A percentile compares a stretch with the other conserved stretches of the same genome.
phyloP scores from a whole-genome alignment of 2,113 vertebrate genomes.

The Lucifuga dentata region DNA sequence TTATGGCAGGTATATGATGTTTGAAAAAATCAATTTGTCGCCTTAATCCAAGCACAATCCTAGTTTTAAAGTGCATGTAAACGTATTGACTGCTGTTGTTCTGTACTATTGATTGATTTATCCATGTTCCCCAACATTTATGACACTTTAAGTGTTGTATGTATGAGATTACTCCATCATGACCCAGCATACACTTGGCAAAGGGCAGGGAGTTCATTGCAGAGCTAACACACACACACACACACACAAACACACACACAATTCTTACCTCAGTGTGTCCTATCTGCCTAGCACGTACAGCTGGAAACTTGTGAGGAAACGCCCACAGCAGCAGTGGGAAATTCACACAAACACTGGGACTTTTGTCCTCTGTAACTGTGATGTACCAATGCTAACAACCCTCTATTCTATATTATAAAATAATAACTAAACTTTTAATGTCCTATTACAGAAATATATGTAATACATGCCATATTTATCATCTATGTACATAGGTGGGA shows the following conservation, averaged over 20 bases:
- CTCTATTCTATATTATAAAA: no score
- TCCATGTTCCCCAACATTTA: not conserved
- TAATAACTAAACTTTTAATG: no score
- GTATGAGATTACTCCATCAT: not conserved
- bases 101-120: not conserved
- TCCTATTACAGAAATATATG: no score
- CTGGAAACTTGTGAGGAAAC: not conserved
- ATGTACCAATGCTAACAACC: no score
- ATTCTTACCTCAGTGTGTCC: not conserved
- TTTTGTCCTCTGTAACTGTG: no score
- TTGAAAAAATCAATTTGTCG: no score
- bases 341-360: not conserved
- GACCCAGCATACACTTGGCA: not conserved
- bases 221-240: not conserved
- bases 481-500: no score
- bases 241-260: not conserved
- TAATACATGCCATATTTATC: no score
- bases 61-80: no score
- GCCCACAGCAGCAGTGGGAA: not conserved
- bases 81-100: not conserved
- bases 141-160: not conserved
- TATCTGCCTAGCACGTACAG: not conserved
- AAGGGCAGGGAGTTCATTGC: not conserved
- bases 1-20: no score
- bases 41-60: no score